Base-by-base conservation (phyloP, 2,888 invertebrate genomes). In the Eumerus sabulonum region DNA sequence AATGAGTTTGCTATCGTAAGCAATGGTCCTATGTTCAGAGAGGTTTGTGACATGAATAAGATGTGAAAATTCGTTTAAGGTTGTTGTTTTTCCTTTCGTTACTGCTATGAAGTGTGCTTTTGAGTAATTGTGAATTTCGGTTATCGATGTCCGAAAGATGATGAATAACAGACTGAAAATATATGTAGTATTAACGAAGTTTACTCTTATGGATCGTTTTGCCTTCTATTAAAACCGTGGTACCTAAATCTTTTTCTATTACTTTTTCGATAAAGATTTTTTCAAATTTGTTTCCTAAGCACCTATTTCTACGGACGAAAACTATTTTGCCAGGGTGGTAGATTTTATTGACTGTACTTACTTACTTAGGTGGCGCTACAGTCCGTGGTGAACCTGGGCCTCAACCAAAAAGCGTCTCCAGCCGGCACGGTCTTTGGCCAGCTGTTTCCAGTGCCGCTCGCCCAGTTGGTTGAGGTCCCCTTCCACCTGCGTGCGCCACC, bases 181-280 rank as follows among this genome's bases (percentile, higher is more conserved):
- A 36, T 36, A 36, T 36, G 11, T 11, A 36, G 11, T 11, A 36
- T 36, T 36, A 36, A 5, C 36, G 36, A 36, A 36, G 42, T n/a
- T 42, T 42, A n/a, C 42, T 42, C n/a, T 42, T 42, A 42, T 42
- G 42, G n/a, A 42, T 42, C 42, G 7, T 42, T n/a, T n/a, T 42
- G n/a, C 42, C 42, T n/a, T 42, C n/a, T 42, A n/a, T 42, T 13
- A n/a, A 42, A 11, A 42, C 42, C n/a, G n/a, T 42, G n/a, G 9
- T 42, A 3, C 42, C 42, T 42, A 42, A n/a, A n/a, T 42, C 42
- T 42, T 42, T 42, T 42, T 42, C 42, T 12, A 42, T 42, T 11
- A 42, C 42, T 42, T 42, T 42, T n/a, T 42, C 42, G 4, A 42
- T 42, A 42, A 42, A 42, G 3, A 12, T 42, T 42, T 42, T 42